Evolutionary conservation across 2,888 invertebrate species (phyloP), one percentile per base, ranked within the genome.

Genomic region (Spisula solida): DNA sequence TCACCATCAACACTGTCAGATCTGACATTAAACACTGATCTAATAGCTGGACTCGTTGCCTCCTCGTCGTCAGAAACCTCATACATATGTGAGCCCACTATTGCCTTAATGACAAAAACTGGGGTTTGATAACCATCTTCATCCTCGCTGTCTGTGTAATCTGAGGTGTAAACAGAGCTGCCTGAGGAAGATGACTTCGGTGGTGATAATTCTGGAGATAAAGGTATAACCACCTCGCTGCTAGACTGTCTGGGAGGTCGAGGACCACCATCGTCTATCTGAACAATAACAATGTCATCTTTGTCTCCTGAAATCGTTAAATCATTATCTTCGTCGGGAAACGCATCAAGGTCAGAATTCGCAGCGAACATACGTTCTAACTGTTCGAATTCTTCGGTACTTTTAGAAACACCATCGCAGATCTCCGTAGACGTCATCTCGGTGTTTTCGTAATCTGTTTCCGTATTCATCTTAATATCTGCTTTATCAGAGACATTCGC

Each of bases 181-280:
- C 25, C 8, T 6, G 16, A 31, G 1, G 75, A 75, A 34, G 34
- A 31, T 75, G 75, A 75, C 10, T 20, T 66, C 31, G 51, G 34
- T 47, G 82, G 47, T 1, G 82, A 66, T 0, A 66, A 66, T 14
- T 66, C 82, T 20, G 75, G 55, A 75, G 70, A 48, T 0, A 18
- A 16, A 8, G 83, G 83, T 12, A 83, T 75, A 14, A 83, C 83
- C 6, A 83, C 70, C 25, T 83, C 83, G 18, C 70, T 75, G 2
- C 31, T 12, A 12, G 29, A 70, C 16, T 29, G n/a, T 31, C 75
- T 75, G 18, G n/a, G 70, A 14, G 47, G 29, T 48, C 75, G 66
- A 14, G 60, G 70, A 51, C 75, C 51, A 25, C 83, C 83, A 31
- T 83, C 83, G 75, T 83, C 83, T 51, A 83, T 83, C 31, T 75